Percentiles rank a stretch among this genome's conserved stretches.
Evolutionary conservation across 2,888 invertebrate genomes (phyloP).

Genomic region (Cosmopolites sordidus): DNA sequence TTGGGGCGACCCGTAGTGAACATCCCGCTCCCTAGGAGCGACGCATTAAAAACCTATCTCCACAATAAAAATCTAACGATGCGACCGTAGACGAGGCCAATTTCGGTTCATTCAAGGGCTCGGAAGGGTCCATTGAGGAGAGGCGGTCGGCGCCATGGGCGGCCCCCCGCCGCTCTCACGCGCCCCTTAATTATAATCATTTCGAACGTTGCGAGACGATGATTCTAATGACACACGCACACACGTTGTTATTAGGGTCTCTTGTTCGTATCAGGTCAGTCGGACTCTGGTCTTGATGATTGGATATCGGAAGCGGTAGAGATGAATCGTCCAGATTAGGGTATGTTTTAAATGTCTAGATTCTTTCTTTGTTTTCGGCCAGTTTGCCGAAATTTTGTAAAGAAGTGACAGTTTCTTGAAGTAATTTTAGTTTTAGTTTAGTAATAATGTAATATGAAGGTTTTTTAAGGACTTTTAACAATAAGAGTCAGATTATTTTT

Average conservation of each 20-base stretch:
- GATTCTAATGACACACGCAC: conserved; percentile 23
- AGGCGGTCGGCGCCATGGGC: conserved; percentile 46
- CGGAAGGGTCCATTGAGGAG: conserved; percentile 34
- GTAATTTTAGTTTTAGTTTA: no score
- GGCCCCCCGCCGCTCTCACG: conserved; percentile 42
- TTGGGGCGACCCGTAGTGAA: no score
- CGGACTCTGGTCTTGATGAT: background rate
- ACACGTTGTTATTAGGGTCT: conserved; percentile 21
- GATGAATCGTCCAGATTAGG: background rate
- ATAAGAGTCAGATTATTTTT: no score
- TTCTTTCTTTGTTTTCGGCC: no score
- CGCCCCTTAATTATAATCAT: conserved; percentile 45
- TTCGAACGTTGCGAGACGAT: conserved; percentile 34
- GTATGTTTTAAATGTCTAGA: background rate
- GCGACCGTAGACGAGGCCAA: conserved; percentile 35
- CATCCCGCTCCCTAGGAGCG: no score
- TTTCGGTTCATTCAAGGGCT: conserved; percentile 39
- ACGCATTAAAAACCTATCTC: conserved; percentile 9
- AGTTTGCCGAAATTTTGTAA: no score
- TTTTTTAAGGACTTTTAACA: no score
- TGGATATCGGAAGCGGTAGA: no score
- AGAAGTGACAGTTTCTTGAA: no score
- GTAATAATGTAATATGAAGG: no score
- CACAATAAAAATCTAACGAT: conserved; percentile 39
- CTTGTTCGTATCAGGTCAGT: conserved; percentile 21